Base-by-base conservation (phyloP, 2,797 vertebrate species). In the Tamandua tetradactyla region DNA sequence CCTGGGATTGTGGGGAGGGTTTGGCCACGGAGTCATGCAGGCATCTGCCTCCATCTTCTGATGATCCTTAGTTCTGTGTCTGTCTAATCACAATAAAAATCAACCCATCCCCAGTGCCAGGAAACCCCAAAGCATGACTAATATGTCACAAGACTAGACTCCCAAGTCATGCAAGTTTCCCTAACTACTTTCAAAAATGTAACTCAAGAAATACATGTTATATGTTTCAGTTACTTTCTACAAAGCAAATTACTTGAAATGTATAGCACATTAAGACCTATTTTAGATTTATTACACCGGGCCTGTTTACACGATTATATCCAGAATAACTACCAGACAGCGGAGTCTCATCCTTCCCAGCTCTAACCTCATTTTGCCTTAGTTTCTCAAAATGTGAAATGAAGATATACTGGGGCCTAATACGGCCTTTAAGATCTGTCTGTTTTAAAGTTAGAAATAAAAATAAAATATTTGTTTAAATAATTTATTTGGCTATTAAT, bases 31-130 rank as follows among this genome's bases (percentile, higher is more conserved):
- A 61, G 59, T 30, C 76, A 66, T 0, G 5, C 55, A 13, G 0
- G 8, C 23, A 18, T 55, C 42, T 86, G 90, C 32, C 85, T 91
- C 49, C 59, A 32, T 66, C n/a, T 27, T 32, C 78, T n/a, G 78
- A 23, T 57, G 47, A 80, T 75, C 52, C 49, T 57, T 62, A 64
- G 89, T 93, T 81, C 55, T 25, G 44, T 47, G 64, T 80, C 55
- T 74, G 15, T 55, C 71, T 89, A 91, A 97, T 96, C 93, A 71
- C 82, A 93, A n/a, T 92, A 64, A 93, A 85, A 95, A 95, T 95
- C 96, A 95, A 20, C 88, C 32, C 44, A 75, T 96, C 88, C 89
- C 80, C 62, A 57, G 10, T 40, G n/a, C 42, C 18, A 95, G 76
- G 79, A 93, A 94, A 93, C 66, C 13, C 17, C 69, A 64, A 20